Percentiles rank a stretch among this genome's conserved stretches.
Evolutionary conservation across 2,113 vertebrate species (phyloP).

Genomic region (Crotalus horridus): DNA sequence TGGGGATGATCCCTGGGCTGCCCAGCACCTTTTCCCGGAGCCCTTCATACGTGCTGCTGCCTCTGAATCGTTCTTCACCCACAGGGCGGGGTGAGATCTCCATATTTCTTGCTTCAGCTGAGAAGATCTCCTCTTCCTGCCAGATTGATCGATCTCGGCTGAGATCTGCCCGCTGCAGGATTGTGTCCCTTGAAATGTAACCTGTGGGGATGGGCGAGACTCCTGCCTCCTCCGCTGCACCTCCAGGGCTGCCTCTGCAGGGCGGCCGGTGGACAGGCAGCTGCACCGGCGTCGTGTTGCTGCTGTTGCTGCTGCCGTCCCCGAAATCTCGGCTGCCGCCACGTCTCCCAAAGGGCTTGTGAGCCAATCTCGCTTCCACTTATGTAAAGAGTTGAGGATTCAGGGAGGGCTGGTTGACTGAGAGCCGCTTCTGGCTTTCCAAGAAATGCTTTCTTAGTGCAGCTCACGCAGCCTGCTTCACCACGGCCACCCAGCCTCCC

Average conservation of each 20-base stretch:
- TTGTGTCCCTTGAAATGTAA: background rate
- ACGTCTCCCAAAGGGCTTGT: background rate
- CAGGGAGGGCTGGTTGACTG: background rate
- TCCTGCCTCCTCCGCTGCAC: background rate
- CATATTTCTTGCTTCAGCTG: background rate
- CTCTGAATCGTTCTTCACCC: background rate
- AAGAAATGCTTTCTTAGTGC: slow-evolving; percentile 10
- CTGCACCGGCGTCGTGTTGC: too few relatives aligned
- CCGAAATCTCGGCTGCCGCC: background rate
- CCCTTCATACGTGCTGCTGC: background rate
- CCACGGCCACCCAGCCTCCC: background rate
- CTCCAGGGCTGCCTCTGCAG: background rate
- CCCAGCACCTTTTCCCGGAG: background rate
- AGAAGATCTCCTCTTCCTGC: background rate
- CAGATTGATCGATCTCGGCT: rapidly evolving
- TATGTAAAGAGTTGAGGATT: background rate
- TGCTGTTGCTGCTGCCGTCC: background rate
- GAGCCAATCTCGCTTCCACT: background rate
- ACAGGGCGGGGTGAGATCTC: background rate
- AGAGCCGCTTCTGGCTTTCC: background rate
- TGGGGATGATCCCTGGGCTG: background rate
- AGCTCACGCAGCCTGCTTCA: background rate
- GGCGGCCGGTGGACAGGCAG: background rate
- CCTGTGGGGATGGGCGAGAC: background rate
- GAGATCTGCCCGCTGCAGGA: background rate